phyloP scores from a whole-genome alignment of 2,113 vertebrate genomes.

The Tursiops truncatus region DNA sequence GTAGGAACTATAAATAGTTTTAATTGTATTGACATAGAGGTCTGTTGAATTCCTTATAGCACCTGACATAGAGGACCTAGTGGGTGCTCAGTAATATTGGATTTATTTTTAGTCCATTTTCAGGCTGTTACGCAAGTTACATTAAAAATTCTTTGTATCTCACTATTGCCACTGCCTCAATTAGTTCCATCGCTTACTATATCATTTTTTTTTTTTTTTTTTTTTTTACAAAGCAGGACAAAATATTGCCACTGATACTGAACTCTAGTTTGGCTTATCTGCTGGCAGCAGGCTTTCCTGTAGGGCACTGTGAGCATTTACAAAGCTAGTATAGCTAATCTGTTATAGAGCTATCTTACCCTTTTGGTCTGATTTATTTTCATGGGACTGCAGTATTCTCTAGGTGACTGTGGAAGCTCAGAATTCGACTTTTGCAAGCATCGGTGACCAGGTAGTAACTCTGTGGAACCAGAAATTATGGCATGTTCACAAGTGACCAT shows the following conservation, averaged over 20 bases:
- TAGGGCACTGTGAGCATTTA: slow-evolving; percentile 64
- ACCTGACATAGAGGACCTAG: neutral
- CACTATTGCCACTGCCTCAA: slow-evolving; percentile 73
- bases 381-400: slow-evolving; percentile 58
- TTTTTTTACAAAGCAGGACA: slow-evolving; percentile 69
- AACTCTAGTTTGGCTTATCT: slow-evolving; percentile 77
- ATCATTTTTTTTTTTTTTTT: slow-evolving; percentile 76
- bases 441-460: slow-evolving; percentile 47
- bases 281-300: slow-evolving; percentile 77
- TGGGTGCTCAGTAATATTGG: neutral
- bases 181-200: slow-evolving; percentile 80
- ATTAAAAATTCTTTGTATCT: slow-evolving; percentile 80
- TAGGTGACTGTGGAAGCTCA: slow-evolving; percentile 43
- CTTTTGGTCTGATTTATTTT: slow-evolving; percentile 81
- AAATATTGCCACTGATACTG: slow-evolving; percentile 75
- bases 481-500: neutral
- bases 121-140: slow-evolving; percentile 73
- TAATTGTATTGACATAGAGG: slow-evolving; percentile 40
- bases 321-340: slow-evolving; percentile 72
- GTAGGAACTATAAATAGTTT: neutral
- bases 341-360: slow-evolving; percentile 68
- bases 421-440: slow-evolving; percentile 58
- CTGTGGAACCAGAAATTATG: slow-evolving; percentile 41
- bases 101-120: slow-evolving; percentile 58
- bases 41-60: neutral